Percentiles rank a stretch among this genome's conserved stretches.
Conservation (phyloP, 1,140 invertebrate genomes). For the Zaprionus africanus region DNA sequence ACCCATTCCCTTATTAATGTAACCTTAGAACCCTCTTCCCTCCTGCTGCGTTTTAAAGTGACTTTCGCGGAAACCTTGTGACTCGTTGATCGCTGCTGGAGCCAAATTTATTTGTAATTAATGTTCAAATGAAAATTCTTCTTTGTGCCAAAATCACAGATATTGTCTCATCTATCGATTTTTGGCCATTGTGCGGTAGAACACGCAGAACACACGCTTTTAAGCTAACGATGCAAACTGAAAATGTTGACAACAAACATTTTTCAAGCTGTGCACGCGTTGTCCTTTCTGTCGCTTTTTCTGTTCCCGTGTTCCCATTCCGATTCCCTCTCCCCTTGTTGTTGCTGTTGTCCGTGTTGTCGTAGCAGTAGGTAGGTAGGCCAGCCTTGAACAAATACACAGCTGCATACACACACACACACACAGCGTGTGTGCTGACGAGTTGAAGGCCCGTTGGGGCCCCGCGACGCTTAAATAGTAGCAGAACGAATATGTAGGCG, state of each 20-base stretch:
- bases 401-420: conserved; percentile 30
- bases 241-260: conserved; percentile 83
- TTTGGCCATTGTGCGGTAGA: conserved; percentile 64
- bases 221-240: conserved; percentile 83
- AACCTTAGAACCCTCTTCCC: background rate
- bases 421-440: conserved; percentile 19
- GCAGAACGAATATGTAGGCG: conserved; percentile 54
- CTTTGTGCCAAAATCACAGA: conserved; percentile 69
- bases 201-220: conserved; percentile 55
- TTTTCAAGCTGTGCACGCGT: conserved; percentile 77
- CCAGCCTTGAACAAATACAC: conserved; percentile 74
- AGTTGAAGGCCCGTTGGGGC: conserved; percentile 36
- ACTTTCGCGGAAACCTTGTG: background rate
- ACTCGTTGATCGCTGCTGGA: conserved; percentile 36
- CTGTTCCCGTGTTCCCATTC: conserved; percentile 17
- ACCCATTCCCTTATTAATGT: background rate
- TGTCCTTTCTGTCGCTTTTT: conserved; percentile 46
- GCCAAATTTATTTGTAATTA: conserved; percentile 53
- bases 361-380: conserved; percentile 56
- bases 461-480: conserved; percentile 58
- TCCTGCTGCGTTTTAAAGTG: background rate
- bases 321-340: background rate
- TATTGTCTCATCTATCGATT: conserved; percentile 79
- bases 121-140: conserved; percentile 55
- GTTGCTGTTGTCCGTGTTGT: conserved; percentile 34